Base-by-base conservation (phyloP, 2,797 vertebrate species). In the Urocyon cinereoargenteus region DNA sequence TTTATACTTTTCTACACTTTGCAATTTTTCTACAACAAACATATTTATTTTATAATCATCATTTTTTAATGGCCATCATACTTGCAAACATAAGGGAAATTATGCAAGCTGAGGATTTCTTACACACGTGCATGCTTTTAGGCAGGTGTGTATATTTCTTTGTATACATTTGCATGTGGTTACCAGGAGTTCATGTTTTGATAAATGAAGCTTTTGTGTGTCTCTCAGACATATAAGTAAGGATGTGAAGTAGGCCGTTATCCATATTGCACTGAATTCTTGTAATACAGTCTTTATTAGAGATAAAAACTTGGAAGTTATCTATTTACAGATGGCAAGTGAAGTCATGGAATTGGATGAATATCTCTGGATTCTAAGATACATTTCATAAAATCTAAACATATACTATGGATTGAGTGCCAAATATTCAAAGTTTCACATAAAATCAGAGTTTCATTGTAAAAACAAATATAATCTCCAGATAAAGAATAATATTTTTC, bases 381-480 rank as follows among this genome's bases (percentile, higher is more conserved):
- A 40, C 70, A 93, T 85, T 82, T 11, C 6, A 36, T 4, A 88
- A 53, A 59, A 2, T 78, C 91, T 91, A 88, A 86, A 82, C 6
- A 93, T 55, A 70, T 34, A 34, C 6, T 77, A 61, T 0, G 66
- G 22, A 64, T 59, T 85, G n/a, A 59, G 36, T 77, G 45, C 59
- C 6, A 96, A 70, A 40, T 83, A 36, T 16, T 86, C 3, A 68
- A 75, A 55, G 14, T 83, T 73, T 83, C 77, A 82, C 28, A 24
- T 28, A 64, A 66, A 82, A 86, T 86, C 13, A 68, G 66, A 59
- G 18, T 68, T 62, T 83, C n/a, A 73, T 28, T 72, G 1, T 53
- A 87, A 88, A 79, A 94, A 72, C 22, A 92, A 24, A 86, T 57
- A 68, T 11, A 66, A 77, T 96, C 45, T 61, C 73, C 28, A 75